phyloP scores from a whole-genome alignment of 2,797 vertebrate species.

The Syngnathus acus region DNA sequence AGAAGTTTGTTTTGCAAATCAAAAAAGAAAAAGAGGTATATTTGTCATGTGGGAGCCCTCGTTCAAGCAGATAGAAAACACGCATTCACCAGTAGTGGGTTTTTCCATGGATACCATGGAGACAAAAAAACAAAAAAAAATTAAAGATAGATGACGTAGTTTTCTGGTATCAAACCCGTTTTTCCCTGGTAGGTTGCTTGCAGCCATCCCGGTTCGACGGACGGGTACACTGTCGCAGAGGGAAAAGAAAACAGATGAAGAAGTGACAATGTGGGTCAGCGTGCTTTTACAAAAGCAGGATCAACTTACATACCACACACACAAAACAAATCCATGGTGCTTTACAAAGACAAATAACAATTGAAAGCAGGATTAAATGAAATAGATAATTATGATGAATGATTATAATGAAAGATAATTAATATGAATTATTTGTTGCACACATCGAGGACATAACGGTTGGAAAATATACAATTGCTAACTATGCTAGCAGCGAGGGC shows the following conservation, averaged over 20 bases:
- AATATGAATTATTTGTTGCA: too few species aligned
- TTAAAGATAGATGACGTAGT: constrained; percentile 91
- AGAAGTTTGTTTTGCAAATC: not conserved
- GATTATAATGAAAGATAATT: too few species aligned
- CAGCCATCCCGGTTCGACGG: constrained; percentile 93
- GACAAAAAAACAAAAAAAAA: constrained; percentile 59
- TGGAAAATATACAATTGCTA: too few species aligned
- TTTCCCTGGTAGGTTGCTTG: constrained; percentile 90
- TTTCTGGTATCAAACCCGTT: constrained; percentile 91
- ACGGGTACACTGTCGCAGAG: constrained; percentile 77
- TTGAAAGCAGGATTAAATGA: too few species aligned
- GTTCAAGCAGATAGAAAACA: not conserved
- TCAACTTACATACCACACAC: not conserved
- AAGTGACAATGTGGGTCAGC: not conserved
- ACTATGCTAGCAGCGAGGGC: too few species aligned
- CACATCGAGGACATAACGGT: too few species aligned
- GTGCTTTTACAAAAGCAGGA: not conserved
- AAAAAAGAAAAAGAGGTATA: not conserved
- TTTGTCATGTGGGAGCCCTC: not conserved
- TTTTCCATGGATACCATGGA: constrained; percentile 93
- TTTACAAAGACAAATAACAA: not conserved
- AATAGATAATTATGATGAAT: too few species aligned
- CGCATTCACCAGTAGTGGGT: not conserved
- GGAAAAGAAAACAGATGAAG: constrained; percentile 3
- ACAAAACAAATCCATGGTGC: not conserved